Evolutionary conservation across 1,140 invertebrate genomes (phyloP).

Genomic region (Pachypeltis micranthus): DNA sequence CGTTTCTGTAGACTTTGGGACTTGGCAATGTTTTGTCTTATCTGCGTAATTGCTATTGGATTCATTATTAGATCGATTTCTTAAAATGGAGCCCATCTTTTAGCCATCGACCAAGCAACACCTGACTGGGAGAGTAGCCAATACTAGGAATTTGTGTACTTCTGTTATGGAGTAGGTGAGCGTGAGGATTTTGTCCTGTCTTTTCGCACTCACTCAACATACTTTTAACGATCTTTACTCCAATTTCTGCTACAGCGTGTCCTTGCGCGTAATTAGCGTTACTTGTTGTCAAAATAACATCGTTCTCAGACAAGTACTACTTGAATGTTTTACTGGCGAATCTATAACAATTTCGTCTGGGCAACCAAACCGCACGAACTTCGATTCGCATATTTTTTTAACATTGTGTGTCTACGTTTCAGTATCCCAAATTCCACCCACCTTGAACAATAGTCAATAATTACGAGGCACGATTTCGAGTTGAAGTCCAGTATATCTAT

Average conservation of each 20-base stretch:
- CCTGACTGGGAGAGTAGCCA: not conserved
- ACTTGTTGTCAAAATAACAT: no score
- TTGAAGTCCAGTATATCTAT: conserved; percentile 22
- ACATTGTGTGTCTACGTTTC: not conserved
- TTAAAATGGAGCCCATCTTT: not conserved
- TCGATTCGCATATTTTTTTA: not conserved
- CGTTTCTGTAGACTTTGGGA: not conserved
- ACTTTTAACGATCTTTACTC: no score
- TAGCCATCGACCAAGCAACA: not conserved
- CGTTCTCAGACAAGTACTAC: no score
- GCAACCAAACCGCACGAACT: no score
- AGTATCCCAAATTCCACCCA: conserved; percentile 15
- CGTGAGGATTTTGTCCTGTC: not conserved
- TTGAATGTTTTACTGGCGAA: no score
- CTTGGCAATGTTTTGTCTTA: not conserved
- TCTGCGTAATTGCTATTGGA: not conserved
- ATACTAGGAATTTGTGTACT: not conserved
- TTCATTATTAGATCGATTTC: not conserved
- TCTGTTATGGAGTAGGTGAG: not conserved
- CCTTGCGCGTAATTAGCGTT: not conserved
- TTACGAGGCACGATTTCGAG: conserved; percentile 17
- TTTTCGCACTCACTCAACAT: not conserved
- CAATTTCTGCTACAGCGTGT: not conserved
- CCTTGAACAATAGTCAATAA: conserved; percentile 25
- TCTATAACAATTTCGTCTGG: no score